Evolutionary conservation across 2,888 invertebrate genomes (phyloP).

Genomic region (Galerucella nymphaeae): DNA sequence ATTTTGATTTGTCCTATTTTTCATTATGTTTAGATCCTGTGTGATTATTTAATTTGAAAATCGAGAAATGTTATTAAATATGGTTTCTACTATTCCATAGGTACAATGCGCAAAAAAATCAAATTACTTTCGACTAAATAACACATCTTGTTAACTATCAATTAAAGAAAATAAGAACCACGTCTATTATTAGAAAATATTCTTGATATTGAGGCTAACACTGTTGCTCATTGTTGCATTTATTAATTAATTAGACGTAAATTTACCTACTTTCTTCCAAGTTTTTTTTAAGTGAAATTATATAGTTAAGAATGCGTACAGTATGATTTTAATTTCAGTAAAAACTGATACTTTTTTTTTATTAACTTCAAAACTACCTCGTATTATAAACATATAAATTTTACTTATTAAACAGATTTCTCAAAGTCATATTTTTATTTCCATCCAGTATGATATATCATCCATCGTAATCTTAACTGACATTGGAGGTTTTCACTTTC

Average conservation of each 20-base stretch:
- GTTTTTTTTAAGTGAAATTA: conserved; percentile 25
- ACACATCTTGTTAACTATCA: conserved; percentile 8
- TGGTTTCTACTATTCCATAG: not conserved
- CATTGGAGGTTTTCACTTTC: conserved; percentile 27
- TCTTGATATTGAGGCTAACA: conserved; percentile 29
- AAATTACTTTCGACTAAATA: conserved; percentile 20
- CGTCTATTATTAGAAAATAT: conserved; percentile 24
- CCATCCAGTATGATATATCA: not conserved
- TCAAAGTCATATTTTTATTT: not conserved
- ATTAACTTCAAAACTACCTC: not conserved
- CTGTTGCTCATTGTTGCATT: conserved; percentile 33
- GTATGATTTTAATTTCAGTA: not conserved
- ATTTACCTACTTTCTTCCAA: conserved; percentile 33
- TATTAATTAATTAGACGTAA: conserved; percentile 25
- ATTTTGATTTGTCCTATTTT: not conserved
- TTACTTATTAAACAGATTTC: conserved; percentile 8
- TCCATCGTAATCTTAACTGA: conserved; percentile 1
- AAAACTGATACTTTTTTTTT: not conserved
- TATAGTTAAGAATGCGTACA: conserved; percentile 8
- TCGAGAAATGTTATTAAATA: not conserved
- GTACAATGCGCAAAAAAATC: not conserved
- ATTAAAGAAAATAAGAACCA: conserved; percentile 1
- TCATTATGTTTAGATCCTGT: not conserved
- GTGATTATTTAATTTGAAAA: conserved; percentile 1
- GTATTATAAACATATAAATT: not conserved